Base-by-base conservation (phyloP, 2,888 invertebrate species). In the Netelia inedita region DNA sequence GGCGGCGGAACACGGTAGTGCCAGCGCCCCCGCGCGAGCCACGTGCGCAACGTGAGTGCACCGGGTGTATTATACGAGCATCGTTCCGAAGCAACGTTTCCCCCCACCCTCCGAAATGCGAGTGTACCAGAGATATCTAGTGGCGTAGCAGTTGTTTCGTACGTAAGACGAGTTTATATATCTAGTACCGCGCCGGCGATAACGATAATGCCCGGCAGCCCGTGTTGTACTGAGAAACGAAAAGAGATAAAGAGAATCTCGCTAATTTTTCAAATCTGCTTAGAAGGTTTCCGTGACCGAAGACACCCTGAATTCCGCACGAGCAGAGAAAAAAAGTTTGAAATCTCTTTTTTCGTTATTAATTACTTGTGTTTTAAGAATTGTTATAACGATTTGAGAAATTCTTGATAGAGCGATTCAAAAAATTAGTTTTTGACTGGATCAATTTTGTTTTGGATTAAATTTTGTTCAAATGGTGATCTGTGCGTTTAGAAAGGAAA, bases 1-100 rank as follows among this genome's bases (percentile, higher is more conserved):
- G 50, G 81, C 86, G 11, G 41, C 46, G 85, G 65, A 74, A 78
- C 72, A 84, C 87, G 83, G 87, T 87, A 87, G 87, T 87, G 72
- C 43, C 41, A 59, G 79, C 82, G 65, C 86, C 69, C 79, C 82
- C 85, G 61, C 83, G 6, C 57, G 16, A 14, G 59, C 63, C 74
- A 78, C 81, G 78, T 65, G 78, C 79, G 82, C 83, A 41, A 16
- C 84, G 66, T 81, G 28, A 19, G 19, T 41, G 19, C 14, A 55
- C 53, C 63, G 71, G 19, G 69, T 23, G 66, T 73, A 72, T 84
- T 84, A 50, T 71, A 82, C 81, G 78, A 79, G n/a, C 53, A 57
- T 74, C 19, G 53, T 72, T 65, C 65, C 46, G 55, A 14, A 14
- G 10, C 11, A 3, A 23, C 14, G 41, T 16, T 16, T 65, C n/a